Base-by-base conservation (phyloP, 2,113 vertebrate species). In the Brachirus orientalis region DNA sequence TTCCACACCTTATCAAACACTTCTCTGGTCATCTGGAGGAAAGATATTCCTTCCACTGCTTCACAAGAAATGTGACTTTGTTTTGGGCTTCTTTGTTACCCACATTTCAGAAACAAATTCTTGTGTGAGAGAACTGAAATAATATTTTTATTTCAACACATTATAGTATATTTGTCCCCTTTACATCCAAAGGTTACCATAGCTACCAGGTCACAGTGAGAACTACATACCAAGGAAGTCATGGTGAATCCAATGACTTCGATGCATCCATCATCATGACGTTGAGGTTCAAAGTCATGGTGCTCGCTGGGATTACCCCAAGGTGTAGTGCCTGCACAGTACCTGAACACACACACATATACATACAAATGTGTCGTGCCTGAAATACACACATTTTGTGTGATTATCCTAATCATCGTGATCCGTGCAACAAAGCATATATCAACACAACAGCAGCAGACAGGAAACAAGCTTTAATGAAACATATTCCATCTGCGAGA, bases 221-320 rank as follows among this genome's bases (percentile, higher is more conserved):
- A 12, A 7, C 41, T 45, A 35, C 51, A 0, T 92, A 98, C 96
- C 95, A 98, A 91, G 0, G 96, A 98, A 0, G 96, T 96, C 96
- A 96, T 97, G 28, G 96, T 98, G 86, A 98, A 98, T 66, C 95
- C 95, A 0, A 98, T 98, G 70, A 98, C 96, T 84, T 98, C 96
- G 64, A 98, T 95, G 91, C 92, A 98, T 50, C 96, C 96, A 0
- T 98, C 96, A 0, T 98, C 96, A 0, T 98, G 96, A 11, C 96
- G 92, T 75, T 98, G 96, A 0, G 96, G 96, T 69, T 98, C 96
- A 0, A 98, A 98, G 87, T 98, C 96, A 0, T 95, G 96, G 84
- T 97, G 96, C 4, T 98, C 96, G 3, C 96, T 89, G 0, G 96
- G 96, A 79, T 96, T 97, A 20, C 96, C 96, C 96, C 96, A 98